Percentiles rank a stretch among this genome's conserved stretches.
phyloP scores from a whole-genome alignment of 2,888 invertebrate species.

The Mythimna ferrago region DNA sequence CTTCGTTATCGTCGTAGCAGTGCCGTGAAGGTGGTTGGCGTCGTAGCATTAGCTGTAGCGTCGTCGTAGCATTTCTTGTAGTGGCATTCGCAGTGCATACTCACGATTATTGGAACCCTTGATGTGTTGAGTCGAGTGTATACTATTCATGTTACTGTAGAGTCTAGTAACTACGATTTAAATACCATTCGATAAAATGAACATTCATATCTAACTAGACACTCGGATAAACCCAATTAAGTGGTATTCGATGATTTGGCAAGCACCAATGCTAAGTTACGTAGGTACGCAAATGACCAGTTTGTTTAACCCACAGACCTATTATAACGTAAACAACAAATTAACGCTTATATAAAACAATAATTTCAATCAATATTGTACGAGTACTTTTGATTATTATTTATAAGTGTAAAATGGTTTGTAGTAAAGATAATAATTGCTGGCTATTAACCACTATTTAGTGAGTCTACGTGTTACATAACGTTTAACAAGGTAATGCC shows the following conservation, averaged over 20 bases:
- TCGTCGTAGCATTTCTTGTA: not conserved
- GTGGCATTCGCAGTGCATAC: not conserved
- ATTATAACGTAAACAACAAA: not conserved
- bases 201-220: not conserved
- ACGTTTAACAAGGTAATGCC: slow-evolving; percentile 35
- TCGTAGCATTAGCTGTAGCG: not conserved
- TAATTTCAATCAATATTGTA: not conserved
- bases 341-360: not conserved
- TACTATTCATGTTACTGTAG: no score
- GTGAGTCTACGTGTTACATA: slow-evolving; percentile 17
- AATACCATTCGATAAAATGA: not conserved
- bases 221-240: not conserved
- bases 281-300: not conserved
- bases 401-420: slow-evolving; percentile 16
- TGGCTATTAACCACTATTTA: slow-evolving; percentile 22
- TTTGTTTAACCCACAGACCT: not conserved
- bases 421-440: slow-evolving; percentile 2
- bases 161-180: not conserved
- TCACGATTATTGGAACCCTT: not conserved
- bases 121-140: no score
- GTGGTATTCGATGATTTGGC: not conserved
- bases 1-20: not conserved
- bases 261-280: not conserved
- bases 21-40: not conserved
- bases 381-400: not conserved